These are phyloP conservation scores for Barbus barbus DNA, from an alignment of 2,113 vertebrate genomes.

Conservation along the genomic window DNA sequence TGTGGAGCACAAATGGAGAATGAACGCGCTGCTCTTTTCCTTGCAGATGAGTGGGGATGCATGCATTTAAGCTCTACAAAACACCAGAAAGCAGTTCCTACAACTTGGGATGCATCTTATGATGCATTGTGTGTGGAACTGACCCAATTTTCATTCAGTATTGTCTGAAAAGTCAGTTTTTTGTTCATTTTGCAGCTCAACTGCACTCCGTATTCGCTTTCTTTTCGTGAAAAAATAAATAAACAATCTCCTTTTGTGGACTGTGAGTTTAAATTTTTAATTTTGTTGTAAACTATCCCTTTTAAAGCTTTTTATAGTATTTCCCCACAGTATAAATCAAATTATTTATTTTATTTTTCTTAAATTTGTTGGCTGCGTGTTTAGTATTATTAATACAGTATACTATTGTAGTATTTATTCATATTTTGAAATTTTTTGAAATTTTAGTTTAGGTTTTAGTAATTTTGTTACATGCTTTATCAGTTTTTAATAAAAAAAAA, in stretches of 20 bases:
- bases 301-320: background rate
- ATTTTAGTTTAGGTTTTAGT: background rate
- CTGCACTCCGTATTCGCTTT: background rate
- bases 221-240: background rate
- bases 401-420: background rate
- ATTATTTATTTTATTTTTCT: background rate
- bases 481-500: too few relatives aligned
- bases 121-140: too few relatives aligned
- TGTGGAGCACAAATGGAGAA: conserved; percentile 16
- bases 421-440: background rate
- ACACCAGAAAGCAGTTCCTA: too few relatives aligned
- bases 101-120: too few relatives aligned
- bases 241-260: background rate
- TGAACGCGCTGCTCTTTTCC: background rate
- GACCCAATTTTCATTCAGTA: too few relatives aligned
- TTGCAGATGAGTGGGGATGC: background rate
- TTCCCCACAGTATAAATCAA: background rate
- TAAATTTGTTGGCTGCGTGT: too few relatives aligned
- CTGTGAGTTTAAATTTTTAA: background rate
- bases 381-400: too few relatives aligned
- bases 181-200: background rate
- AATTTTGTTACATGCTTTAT: background rate
- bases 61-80: background rate
- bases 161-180: too few relatives aligned
- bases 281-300: background rate